Conservation (phyloP, 2,797 vertebrate genomes). For the Phoeniculus purpureus region DNA sequence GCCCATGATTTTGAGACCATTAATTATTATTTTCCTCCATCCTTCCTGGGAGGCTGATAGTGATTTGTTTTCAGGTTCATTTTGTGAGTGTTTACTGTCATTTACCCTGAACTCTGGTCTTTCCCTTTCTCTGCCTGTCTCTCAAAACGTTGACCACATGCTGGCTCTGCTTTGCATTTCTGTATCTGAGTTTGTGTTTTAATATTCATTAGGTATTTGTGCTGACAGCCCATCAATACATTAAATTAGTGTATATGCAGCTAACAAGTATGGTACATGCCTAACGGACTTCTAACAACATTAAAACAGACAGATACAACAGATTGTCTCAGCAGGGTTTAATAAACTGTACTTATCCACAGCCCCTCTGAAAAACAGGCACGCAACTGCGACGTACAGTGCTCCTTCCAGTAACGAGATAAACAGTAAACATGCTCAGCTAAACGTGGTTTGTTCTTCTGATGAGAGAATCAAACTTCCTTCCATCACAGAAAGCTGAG, state of each 20-base stretch:
- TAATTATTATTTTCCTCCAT: slow-evolving; percentile 44
- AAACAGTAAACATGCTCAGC: background rate
- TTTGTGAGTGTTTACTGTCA: slow-evolving; percentile 54
- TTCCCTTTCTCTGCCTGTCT: slow-evolving; percentile 59
- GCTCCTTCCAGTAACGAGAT: slow-evolving; percentile 13
- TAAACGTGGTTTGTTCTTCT: slow-evolving; percentile 11
- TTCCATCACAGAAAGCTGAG: background rate
- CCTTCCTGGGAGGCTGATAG: slow-evolving; percentile 24
- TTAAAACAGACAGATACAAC: slow-evolving; percentile 66
- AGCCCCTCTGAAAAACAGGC: slow-evolving; percentile 48
- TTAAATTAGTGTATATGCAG: slow-evolving; percentile 63
- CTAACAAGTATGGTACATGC: slow-evolving; percentile 59
- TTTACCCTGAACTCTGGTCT: slow-evolving; percentile 49
- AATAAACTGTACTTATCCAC: slow-evolving; percentile 64
- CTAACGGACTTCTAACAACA: slow-evolving; percentile 60
- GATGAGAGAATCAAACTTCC: slow-evolving; percentile 31
- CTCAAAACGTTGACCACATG: slow-evolving; percentile 52
- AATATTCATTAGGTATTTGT: slow-evolving; percentile 66
- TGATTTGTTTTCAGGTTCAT: slow-evolving; percentile 61
- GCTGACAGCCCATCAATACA: slow-evolving; percentile 61
- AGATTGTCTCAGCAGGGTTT: slow-evolving; percentile 66
- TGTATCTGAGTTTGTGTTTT: slow-evolving; percentile 54
- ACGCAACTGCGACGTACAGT: background rate
- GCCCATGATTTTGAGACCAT: background rate
- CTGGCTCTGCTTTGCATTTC: slow-evolving; percentile 63